Percentiles rank a stretch among this genome's conserved stretches.
phyloP scores from a whole-genome alignment of 2,797 vertebrate genomes.

The Pteropus rufus region DNA sequence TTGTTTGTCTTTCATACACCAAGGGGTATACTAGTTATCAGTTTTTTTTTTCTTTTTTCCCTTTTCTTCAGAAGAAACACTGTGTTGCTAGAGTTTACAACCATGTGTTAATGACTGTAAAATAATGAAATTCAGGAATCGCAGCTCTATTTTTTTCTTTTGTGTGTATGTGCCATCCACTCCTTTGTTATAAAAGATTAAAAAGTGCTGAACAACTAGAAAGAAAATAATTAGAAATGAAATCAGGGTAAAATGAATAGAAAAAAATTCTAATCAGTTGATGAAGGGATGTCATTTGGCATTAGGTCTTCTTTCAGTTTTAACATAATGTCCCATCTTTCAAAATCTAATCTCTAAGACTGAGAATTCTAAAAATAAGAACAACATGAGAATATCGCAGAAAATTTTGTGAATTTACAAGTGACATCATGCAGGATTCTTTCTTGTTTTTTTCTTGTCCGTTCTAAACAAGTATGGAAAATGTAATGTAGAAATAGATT shows the following conservation, averaged over 20 bases:
- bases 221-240: slow-evolving; percentile 60
- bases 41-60: background rate
- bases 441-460: background rate
- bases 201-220: slow-evolving; percentile 46
- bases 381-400: background rate
- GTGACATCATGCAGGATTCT: background rate
- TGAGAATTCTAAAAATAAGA: slow-evolving; percentile 21
- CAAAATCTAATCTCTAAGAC: background rate
- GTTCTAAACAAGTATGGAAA: background rate
- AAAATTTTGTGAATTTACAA: background rate
- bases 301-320: slow-evolving; percentile 8
- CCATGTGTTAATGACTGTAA: background rate
- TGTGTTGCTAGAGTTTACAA: slow-evolving; percentile 12
- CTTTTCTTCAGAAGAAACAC: slow-evolving; percentile 8
- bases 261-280: slow-evolving; percentile 9
- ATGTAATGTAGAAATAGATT: background rate
- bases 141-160: slow-evolving; percentile 34
- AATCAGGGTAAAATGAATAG: slow-evolving; percentile 45
- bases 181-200: slow-evolving; percentile 58
- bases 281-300: background rate
- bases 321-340: background rate
- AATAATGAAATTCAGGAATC: slow-evolving; percentile 34
- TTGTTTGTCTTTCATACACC: slow-evolving; percentile 23
- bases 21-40: background rate
- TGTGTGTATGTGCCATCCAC: background rate